These are phyloP conservation scores for Gallinago media DNA, from an alignment of 2,113 vertebrate genomes.

Conservation along the genomic window DNA sequence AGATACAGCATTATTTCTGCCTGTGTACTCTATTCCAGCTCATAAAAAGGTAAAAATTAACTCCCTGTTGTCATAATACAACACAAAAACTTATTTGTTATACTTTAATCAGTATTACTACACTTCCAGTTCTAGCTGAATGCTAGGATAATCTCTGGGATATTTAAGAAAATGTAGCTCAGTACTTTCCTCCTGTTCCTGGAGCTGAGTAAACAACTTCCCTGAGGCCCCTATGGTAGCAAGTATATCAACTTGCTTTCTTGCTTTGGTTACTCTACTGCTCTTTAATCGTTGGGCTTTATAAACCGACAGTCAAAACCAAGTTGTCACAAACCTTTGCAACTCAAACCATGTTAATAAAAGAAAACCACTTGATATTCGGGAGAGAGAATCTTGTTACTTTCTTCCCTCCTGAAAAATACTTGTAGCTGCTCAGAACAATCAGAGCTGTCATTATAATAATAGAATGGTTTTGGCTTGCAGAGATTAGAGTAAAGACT, in stretches of 20 bases:
- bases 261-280: not conserved
- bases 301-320: not conserved
- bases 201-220: not conserved
- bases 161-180: not conserved
- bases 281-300: not conserved
- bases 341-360: not conserved
- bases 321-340: not conserved
- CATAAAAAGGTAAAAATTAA: not conserved
- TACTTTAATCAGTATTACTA: not conserved
- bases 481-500: not conserved
- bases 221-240: not conserved
- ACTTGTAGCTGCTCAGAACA: not conserved
- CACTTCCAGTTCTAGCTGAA: not conserved
- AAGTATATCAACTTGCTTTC: not conserved
- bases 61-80: not conserved
- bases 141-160: not conserved
- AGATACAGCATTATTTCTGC: not conserved
- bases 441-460: not conserved
- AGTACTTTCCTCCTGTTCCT: not conserved
- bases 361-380: not conserved
- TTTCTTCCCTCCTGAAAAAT: not conserved
- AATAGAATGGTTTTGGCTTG: not conserved
- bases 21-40: not conserved
- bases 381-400: not conserved
- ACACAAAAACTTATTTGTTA: not conserved